These are phyloP conservation scores for Ommatoiulus sabulosus DNA, from an alignment of 2,888 invertebrate genomes.

Conservation along the genomic window DNA sequence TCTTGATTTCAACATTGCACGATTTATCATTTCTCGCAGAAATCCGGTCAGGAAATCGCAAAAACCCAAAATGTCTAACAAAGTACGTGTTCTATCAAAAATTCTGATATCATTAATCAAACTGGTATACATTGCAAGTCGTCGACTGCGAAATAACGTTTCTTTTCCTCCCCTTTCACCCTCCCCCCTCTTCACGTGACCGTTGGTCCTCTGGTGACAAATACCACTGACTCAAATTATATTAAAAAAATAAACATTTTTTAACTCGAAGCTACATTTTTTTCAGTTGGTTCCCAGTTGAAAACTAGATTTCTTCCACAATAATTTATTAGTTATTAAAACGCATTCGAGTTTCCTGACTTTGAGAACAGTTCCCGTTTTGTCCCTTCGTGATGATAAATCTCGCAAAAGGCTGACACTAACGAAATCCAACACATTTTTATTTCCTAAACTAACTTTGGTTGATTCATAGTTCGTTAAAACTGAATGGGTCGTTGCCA, in stretches of 20 bases:
- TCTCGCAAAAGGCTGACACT: neutral
- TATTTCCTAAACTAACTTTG: neutral
- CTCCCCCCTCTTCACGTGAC: neutral
- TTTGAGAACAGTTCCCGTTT: neutral
- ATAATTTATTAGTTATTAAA: neutral
- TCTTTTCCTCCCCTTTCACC: neutral
- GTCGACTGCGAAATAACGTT: neutral
- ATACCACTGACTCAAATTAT: neutral
- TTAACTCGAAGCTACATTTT: neutral
- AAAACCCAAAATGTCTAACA: neutral
- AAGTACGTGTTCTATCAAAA: neutral
- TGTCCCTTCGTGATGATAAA: neutral
- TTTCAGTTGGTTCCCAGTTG: neutral
- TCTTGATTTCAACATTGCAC: neutral
- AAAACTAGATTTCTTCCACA: neutral
- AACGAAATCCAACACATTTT: neutral
- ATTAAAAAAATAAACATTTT: neutral
- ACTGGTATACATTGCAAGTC: neutral
- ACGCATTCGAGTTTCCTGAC: neutral
- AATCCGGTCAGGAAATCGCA: conserved; percentile 16
- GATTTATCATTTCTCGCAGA: neutral
- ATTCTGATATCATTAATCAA: conserved; percentile 15
- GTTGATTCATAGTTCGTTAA: neutral
- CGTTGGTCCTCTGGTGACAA: neutral
- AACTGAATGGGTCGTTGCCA: neutral